A percentile compares a stretch with the other conserved stretches of the same genome.
These are phyloP conservation scores for Nothura maculosa DNA, from an alignment of 2,797 vertebrate species.

Conservation along the genomic window DNA sequence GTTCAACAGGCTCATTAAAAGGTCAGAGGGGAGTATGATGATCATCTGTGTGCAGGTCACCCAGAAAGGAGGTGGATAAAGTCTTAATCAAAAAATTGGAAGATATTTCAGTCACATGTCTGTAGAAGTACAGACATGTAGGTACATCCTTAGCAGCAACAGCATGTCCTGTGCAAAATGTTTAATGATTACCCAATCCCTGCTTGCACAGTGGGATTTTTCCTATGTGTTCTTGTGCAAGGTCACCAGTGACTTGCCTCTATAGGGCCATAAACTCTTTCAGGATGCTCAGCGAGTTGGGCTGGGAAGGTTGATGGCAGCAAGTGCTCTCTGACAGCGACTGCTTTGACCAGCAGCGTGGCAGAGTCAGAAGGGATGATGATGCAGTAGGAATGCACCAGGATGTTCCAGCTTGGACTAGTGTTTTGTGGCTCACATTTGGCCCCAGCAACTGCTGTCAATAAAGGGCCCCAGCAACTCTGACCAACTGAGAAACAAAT, in stretches of 20 bases:
- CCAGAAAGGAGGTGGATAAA: not conserved
- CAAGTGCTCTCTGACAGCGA: conserved; percentile 88
- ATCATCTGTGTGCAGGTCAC: not conserved
- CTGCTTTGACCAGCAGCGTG: conserved; percentile 90
- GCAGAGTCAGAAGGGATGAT: conserved; percentile 88
- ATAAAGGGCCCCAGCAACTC: not conserved
- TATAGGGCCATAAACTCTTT: conserved; percentile 70
- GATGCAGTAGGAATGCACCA: conserved; percentile 84
- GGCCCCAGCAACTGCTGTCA: too few species aligned
- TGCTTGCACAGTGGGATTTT: not conserved
- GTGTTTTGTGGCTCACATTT: conserved; percentile 72
- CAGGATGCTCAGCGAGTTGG: conserved; percentile 78
- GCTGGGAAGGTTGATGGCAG: conserved; percentile 85
- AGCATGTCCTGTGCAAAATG: not conserved
- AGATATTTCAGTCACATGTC: not conserved
- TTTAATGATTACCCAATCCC: not conserved
- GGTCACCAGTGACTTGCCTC: conserved; percentile 80
- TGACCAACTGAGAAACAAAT: not conserved
- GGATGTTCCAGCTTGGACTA: conserved; percentile 20
- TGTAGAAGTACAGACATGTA: too few species aligned
- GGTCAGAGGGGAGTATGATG: not conserved
- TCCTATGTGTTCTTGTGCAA: not conserved
- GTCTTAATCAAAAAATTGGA: not conserved
- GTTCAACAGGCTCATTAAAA: not conserved
- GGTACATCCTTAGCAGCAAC: not conserved